Evolutionary conservation across 2,113 vertebrate genomes (phyloP).

Genomic region (Caracal caracal): DNA sequence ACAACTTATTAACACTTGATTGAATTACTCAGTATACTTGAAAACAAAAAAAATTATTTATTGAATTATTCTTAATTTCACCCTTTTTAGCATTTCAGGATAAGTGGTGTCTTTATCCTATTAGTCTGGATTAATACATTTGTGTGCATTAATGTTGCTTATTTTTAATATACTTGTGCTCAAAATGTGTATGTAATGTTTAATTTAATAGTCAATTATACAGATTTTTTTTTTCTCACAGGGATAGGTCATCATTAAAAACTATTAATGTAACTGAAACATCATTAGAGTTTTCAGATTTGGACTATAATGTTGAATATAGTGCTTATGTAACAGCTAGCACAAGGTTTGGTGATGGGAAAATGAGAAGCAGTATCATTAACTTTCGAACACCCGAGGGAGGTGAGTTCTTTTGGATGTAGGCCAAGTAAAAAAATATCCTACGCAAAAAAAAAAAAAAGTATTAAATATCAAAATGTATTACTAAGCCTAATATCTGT

Average conservation of each 20-base stretch:
- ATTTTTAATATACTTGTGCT: background rate
- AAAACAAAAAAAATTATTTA: constrained; percentile 19
- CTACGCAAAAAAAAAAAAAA: background rate
- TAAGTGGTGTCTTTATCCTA: background rate
- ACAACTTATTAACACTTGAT: background rate
- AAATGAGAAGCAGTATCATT: constrained; percentile 88
- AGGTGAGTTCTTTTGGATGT: constrained; percentile 85
- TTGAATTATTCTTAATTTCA: constrained; percentile 5
- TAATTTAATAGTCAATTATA: constrained; percentile 11
- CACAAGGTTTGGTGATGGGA: constrained; percentile 94
- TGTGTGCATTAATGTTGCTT: background rate
- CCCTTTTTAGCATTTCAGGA: background rate
- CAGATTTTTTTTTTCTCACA: constrained; percentile 69
- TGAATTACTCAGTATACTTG: background rate
- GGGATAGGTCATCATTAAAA: constrained; percentile 87
- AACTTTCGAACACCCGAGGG: constrained; percentile 91
- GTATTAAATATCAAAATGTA: background rate
- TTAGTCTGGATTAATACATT: background rate
- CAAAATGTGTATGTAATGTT: constrained; percentile 11
- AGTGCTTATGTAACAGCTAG: constrained; percentile 92
- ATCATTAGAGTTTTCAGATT: constrained; percentile 87
- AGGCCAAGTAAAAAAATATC: background rate
- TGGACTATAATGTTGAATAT: constrained; percentile 91
- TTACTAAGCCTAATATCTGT: background rate
- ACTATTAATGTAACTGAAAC: constrained; percentile 85